Percentiles rank a stretch among this genome's conserved stretches.
Conservation (phyloP, 2,797 vertebrate genomes). For the Galago senegalensis region DNA sequence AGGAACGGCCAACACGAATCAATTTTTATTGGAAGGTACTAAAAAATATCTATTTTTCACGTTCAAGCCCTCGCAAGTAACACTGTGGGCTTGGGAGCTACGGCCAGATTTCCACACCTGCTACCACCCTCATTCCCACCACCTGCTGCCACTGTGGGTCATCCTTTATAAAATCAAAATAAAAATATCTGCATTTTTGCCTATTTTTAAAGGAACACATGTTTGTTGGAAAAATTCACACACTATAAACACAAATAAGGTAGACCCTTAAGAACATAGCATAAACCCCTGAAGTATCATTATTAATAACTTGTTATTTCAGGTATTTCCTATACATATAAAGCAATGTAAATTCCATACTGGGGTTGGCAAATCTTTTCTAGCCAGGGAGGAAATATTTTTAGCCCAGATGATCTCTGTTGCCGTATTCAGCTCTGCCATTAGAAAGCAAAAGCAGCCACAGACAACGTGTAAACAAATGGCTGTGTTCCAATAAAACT, state of each 20-base stretch:
- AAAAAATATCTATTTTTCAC: not conserved
- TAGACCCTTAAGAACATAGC: not conserved
- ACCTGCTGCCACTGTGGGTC: not conserved
- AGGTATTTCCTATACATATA: not conserved
- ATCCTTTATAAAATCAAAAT: not conserved
- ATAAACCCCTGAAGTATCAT: not conserved
- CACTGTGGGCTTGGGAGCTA: not conserved
- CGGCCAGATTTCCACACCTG: not conserved
- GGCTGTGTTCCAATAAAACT: constrained; percentile 47
- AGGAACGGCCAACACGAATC: not conserved
- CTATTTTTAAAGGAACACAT: not conserved
- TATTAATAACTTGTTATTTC: not conserved
- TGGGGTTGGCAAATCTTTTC: not conserved
- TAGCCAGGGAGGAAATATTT: constrained; percentile 3
- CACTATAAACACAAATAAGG: not conserved
- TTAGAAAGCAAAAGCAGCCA: not conserved
- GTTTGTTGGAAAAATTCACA: not conserved
- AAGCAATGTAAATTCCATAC: not conserved
- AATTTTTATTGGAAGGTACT: not conserved
- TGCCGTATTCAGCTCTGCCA: not conserved
- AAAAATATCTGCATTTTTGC: not conserved
- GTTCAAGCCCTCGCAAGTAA: constrained; percentile 8
- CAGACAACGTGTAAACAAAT: not conserved
- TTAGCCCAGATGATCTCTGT: not conserved
- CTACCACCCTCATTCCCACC: not conserved